Conservation (phyloP, 2,888 invertebrate species). For the Luffia ferchaultella region DNA sequence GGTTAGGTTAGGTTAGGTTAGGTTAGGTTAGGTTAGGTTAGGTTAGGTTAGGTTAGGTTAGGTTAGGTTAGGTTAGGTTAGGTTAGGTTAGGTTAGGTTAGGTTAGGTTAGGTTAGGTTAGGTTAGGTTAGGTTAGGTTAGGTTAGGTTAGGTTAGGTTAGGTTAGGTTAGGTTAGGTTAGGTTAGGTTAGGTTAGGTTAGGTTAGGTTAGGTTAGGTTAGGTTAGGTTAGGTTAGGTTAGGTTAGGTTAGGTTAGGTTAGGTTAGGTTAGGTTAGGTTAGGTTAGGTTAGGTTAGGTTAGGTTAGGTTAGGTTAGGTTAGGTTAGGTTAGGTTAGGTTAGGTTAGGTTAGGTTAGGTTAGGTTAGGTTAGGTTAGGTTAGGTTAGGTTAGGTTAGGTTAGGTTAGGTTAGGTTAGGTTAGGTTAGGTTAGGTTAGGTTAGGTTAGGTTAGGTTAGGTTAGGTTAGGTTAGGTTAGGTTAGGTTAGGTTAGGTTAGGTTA, state of each 20-base stretch:
- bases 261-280: conserved; percentile 10
- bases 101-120: too few species aligned
- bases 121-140: too few species aligned
- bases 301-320: conserved; percentile 16
- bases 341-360: conserved; percentile 16
- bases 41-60: too few species aligned
- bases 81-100: too few species aligned
- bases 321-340: conserved; percentile 18
- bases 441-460: conserved; percentile 7
- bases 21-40: too few species aligned
- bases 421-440: conserved; percentile 13
- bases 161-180: too few species aligned
- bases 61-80: too few species aligned
- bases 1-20: too few species aligned
- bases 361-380: conserved; percentile 14
- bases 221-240: not conserved
- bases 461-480: not conserved
- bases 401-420: conserved; percentile 12
- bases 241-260: conserved; percentile 11
- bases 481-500: too few species aligned
- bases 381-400: conserved; percentile 13
- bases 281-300: conserved; percentile 13
- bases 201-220: not conserved
- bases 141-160: too few species aligned
- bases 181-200: too few species aligned